Conservation (phyloP, 2,888 invertebrate genomes). For the Tipula vernalis region DNA sequence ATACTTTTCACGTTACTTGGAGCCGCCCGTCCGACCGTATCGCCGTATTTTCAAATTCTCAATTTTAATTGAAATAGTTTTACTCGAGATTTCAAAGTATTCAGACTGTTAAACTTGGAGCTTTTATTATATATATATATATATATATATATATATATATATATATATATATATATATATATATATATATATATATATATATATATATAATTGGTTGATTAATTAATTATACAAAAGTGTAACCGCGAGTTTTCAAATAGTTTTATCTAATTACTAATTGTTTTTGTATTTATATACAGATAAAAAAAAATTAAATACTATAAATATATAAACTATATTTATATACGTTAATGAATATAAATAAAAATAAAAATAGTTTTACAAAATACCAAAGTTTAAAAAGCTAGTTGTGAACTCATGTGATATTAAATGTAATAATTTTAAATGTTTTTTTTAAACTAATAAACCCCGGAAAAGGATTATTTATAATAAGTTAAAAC, state of each 20-base stretch:
- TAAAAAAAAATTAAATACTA: neutral
- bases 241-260: neutral
- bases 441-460: neutral
- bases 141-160: neutral
- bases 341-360: neutral
- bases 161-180: neutral
- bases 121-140: neutral
- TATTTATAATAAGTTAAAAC: neutral
- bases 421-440: neutral
- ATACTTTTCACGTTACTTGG: neutral
- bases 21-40: conserved; percentile 17
- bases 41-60: conserved; percentile 17
- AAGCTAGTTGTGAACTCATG: neutral
- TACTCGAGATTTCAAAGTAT: conserved; percentile 30
- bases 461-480: neutral
- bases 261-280: neutral
- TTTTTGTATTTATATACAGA: neutral
- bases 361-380: neutral
- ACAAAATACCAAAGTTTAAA: neutral
- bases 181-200: neutral
- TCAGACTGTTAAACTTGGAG: conserved; percentile 23
- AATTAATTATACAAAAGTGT: neutral
- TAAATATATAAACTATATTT: neutral
- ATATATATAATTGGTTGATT: neutral
- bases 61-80: conserved; percentile 22